Conservation (phyloP, 2,888 invertebrate genomes). For the Laothoe populi region DNA sequence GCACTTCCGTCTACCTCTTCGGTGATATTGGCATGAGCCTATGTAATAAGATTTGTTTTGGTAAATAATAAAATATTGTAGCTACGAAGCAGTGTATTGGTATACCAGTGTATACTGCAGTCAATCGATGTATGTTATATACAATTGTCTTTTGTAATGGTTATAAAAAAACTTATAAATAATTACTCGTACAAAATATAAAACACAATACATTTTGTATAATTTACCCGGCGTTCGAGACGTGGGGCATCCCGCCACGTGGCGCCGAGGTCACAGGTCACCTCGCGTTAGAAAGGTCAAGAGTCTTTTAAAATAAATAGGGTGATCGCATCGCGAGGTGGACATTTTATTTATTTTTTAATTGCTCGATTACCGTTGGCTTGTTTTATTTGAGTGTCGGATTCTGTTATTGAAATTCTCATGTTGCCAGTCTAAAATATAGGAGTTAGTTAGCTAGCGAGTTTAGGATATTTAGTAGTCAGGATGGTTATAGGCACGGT, state of each 20-base stretch:
- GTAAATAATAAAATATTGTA: too few species aligned
- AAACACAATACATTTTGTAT: not conserved
- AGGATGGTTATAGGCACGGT: constrained; percentile 71
- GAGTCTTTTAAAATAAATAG: constrained; percentile 53
- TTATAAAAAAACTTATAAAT: too few species aligned
- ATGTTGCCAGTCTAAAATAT: too few species aligned
- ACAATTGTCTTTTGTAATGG: too few species aligned
- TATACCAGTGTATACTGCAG: too few species aligned
- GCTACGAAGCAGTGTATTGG: too few species aligned
- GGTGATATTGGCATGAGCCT: too few species aligned
- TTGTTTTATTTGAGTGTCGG: constrained; percentile 26
- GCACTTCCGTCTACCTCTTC: too few species aligned
- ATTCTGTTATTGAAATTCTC: not conserved
- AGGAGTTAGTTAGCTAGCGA: too few species aligned
- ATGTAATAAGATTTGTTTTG: too few species aligned
- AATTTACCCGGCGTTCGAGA: not conserved
- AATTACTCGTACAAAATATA: not conserved
- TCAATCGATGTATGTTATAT: too few species aligned
- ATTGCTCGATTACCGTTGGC: constrained; percentile 35
- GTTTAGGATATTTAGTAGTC: too few species aligned
- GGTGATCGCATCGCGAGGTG: constrained; percentile 46
- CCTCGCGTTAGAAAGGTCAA: constrained; percentile 63
- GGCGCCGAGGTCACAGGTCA: constrained; percentile 70
- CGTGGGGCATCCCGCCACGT: constrained; percentile 60
- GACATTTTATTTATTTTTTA: constrained; percentile 48